phyloP scores from a whole-genome alignment of 2,113 vertebrate genomes.

The Noctilio leporinus region DNA sequence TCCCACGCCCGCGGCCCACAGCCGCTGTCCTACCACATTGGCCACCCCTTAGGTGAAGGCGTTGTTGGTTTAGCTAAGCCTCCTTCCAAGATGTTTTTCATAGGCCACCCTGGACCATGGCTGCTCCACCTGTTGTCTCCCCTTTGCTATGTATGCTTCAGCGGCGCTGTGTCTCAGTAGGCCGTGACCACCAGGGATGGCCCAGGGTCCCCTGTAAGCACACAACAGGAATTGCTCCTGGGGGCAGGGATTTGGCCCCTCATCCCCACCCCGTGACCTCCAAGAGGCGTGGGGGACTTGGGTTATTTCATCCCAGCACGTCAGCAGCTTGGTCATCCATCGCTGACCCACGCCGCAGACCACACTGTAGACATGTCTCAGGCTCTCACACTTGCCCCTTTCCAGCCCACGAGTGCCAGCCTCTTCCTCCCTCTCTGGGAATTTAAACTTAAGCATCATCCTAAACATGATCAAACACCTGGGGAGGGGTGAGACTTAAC shows the following conservation, averaged over 20 bases:
- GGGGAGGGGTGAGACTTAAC: not conserved
- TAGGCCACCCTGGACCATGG: not conserved
- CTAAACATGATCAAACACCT: not conserved
- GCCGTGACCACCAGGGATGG: not conserved
- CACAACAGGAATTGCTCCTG: too few species aligned
- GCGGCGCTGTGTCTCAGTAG: not conserved
- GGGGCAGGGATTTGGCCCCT: accelerated
- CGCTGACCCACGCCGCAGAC: accelerated
- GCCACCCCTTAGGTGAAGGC: not conserved
- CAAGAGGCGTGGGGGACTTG: not conserved
- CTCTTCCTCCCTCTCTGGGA: not conserved
- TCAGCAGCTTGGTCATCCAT: accelerated
- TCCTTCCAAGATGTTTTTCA: not conserved
- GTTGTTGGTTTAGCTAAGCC: not conserved
- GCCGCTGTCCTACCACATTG: accelerated
- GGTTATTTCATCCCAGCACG: accelerated
- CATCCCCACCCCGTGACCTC: accelerated
- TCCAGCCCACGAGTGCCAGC: not conserved
- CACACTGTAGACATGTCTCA: accelerated
- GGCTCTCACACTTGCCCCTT: not conserved
- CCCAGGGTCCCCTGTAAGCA: too few species aligned
- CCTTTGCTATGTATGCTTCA: not conserved
- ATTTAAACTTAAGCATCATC: not conserved
- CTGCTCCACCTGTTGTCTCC: not conserved
- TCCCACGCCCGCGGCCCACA: not conserved